A percentile compares a stretch with the other conserved stretches of the same genome.
These are phyloP conservation scores for Terrapene triunguis DNA, from an alignment of 2,113 vertebrate species.

Conservation along the genomic window DNA sequence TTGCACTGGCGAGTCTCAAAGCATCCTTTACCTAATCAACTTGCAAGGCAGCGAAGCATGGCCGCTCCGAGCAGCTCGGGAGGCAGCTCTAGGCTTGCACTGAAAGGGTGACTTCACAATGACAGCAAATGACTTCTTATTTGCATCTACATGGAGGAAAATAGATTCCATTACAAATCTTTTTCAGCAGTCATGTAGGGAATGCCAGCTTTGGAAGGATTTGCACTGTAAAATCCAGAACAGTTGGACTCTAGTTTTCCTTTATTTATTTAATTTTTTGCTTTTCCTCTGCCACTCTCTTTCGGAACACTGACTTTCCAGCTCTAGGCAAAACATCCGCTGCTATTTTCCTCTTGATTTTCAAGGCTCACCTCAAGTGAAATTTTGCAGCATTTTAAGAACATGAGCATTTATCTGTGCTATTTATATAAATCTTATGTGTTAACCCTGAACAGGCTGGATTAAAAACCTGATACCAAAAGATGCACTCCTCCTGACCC, in stretches of 20 bases:
- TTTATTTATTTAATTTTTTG: not conserved
- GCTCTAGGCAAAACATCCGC: slow-evolving; percentile 66
- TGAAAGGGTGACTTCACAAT: not conserved
- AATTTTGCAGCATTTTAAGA: slow-evolving; percentile 71
- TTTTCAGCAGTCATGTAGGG: not conserved
- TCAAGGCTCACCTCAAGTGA: slow-evolving; percentile 73
- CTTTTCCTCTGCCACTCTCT: slow-evolving; percentile 50
- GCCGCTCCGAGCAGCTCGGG: not conserved
- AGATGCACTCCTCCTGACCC: not conserved
- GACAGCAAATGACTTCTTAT: slow-evolving; percentile 1
- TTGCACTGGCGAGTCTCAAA: slow-evolving; percentile 43
- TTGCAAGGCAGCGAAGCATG: not conserved
- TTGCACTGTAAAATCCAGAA: slow-evolving; percentile 6
- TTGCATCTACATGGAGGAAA: not conserved
- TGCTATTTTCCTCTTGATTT: slow-evolving; percentile 70
- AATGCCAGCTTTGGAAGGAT: not conserved
- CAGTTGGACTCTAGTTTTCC: not conserved
- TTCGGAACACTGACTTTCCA: slow-evolving; percentile 72
- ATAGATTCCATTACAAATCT: not conserved
- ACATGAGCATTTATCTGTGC: slow-evolving; percentile 52
- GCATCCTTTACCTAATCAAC: slow-evolving; percentile 39
- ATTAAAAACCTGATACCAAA: not conserved
- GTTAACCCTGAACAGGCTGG: slow-evolving; percentile 46
- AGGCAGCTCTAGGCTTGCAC: not conserved
- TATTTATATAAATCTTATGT: slow-evolving; percentile 50